Evolutionary conservation across 2,797 vertebrate genomes (phyloP), one percentile per base, ranked within the genome.

Genomic region (Enteromius treurensis): DNA sequence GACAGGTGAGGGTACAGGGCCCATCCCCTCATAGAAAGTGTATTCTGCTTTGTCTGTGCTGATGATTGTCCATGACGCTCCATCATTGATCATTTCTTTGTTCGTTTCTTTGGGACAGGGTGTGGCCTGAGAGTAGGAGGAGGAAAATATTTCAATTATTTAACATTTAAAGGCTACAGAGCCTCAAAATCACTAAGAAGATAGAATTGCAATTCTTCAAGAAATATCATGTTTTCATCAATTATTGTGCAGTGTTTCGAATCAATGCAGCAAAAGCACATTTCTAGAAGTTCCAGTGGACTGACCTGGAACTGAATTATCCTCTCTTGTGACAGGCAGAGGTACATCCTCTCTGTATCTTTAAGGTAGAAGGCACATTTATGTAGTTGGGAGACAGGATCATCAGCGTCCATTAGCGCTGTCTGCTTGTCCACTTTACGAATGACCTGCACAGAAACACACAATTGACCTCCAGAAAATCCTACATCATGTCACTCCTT

Each of bases 31-130:
- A 80, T 97, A 99, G 93, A 99, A 99, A 0, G 98, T 99, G 85
- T 99, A 99, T 88, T 99, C 98, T 19, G 98, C 98, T 93, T 99
- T 99, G 90, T 99, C 97, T 42, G 98, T 99, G 92, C 98, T 99
- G 91, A 99, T 99, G 95, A 99, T 99, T 92, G 98, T 99, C 98
- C 98, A 99, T 80, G 97, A 99, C 64, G 98, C 98, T 5, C 98
- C 98, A 17, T 99, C 98, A 37, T 99, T 99, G 86, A 99, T 96
- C 93, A 97, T 98, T 89, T 99, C 98, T 94, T 98, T 99, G 95
- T 97, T 99, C 84, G 95, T 94, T 93, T 99, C 98, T 95, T 99
- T 99, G 80, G 97, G 97, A 90, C 97, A 99, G 82, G 95, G 95
- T 91, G 98, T 97, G 89, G 97, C 98, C 98, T 99, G 91, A 47